Evolutionary conservation across 2,888 invertebrate species (phyloP), one percentile per base, ranked within the genome.

Genomic region (Caenorhabditis parvicauda): DNA sequence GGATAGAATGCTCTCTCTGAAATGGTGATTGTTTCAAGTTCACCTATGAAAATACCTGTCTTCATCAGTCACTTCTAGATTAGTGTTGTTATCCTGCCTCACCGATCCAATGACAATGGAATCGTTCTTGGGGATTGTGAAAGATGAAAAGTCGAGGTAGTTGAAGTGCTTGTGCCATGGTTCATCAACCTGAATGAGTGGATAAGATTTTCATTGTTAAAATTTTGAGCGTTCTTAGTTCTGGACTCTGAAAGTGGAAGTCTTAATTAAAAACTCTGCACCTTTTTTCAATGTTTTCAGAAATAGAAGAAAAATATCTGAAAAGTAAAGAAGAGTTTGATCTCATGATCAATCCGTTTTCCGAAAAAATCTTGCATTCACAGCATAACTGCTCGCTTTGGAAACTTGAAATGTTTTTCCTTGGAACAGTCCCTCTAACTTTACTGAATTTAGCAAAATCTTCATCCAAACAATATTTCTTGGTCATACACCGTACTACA

Each of bases 91-190:
- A 21, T 57, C 62, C 46, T 76, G 69, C 46, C 70, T 72, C 35
- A 72, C 39, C 4, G 76, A 67, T 2, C 76, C 76, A 9, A 76
- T 46, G 21, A 72, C 56, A 3, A 76, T 72, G 6, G 57, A 53
- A 32, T 69, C 58, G 25, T 56, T 62, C 73, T 68, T 74, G 1
- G 74, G 74, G 52, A 74, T 74, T 6, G 73, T 72, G 46, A 74
- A 72, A 7, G 70, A 68, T 28, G 46, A 49, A 35, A 72, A 67
- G 54, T 74, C 71, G 24, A 64, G 59, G 57, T 76, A 93, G 79
- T 89, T 89, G 51, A 90, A 91, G 7, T 88, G 88, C 83, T 91
- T 91, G 43, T 93, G 84, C 91, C 92, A 93, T 0, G 92, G 91
- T 0, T 92, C 92, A 54, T 86, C 86, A 0, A 88, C 87, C 88